These are phyloP conservation scores for Tetranychus urticae DNA, from an alignment of 1,140 invertebrate genomes.

Conservation along the genomic window DNA sequence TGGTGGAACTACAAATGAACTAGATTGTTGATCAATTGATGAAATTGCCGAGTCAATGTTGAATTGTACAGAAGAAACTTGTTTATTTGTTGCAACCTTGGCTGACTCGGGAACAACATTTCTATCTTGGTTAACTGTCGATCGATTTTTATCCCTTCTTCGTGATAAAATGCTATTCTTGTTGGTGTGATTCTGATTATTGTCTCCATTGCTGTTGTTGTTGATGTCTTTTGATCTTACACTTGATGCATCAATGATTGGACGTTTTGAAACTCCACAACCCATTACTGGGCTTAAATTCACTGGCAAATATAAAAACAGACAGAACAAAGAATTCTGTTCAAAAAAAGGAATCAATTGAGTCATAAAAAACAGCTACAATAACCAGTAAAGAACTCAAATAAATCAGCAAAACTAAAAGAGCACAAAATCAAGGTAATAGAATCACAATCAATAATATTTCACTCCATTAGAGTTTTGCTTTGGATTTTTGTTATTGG, in stretches of 20 bases:
- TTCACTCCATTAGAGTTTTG: no score
- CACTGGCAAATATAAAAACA: no score
- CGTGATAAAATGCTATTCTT: background rate
- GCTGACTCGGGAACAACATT: background rate
- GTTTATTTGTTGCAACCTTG: no score
- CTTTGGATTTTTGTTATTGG: no score
- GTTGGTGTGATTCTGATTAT: background rate
- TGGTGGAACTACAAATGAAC: background rate
- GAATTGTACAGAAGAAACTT: no score
- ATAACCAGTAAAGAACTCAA: no score
- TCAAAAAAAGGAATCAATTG: no score
- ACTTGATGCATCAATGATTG: background rate
- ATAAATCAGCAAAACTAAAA: no score
- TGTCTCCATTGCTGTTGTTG: background rate
- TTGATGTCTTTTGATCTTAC: background rate
- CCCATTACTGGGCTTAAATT: background rate
- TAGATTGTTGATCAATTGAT: background rate
- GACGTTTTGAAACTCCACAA: background rate
- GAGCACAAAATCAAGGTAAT: no score
- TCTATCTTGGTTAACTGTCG: background rate
- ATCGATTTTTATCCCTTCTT: background rate
- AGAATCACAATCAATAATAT: no score
- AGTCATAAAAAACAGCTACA: no score
- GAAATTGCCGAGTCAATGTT: background rate
- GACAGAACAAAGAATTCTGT: no score